phyloP scores from a whole-genome alignment of 2,888 invertebrate genomes.

The Trichogramma evanescens region DNA sequence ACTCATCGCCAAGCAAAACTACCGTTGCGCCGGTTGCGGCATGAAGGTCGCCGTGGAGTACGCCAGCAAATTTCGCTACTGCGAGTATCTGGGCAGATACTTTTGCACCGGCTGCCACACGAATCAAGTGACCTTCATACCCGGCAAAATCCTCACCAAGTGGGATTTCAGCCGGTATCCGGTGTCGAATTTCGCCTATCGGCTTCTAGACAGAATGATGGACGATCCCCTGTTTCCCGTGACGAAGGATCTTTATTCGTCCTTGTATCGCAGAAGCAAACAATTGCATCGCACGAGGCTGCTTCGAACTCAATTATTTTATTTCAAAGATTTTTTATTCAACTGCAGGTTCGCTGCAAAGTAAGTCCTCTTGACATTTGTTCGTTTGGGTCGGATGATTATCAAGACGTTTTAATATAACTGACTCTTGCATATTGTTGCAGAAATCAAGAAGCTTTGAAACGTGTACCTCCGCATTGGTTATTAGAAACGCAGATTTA shows the following conservation, averaged over 20 bases:
- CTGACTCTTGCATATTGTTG: constrained; percentile 25
- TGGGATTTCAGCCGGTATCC: constrained; percentile 66
- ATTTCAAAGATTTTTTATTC: constrained; percentile 64
- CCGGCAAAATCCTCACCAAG: constrained; percentile 59
- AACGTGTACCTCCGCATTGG: constrained; percentile 55
- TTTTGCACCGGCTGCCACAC: constrained; percentile 83
- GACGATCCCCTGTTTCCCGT: constrained; percentile 72
- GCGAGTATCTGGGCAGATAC: constrained; percentile 76
- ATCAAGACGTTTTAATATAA: too few relatives aligned
- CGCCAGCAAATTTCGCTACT: constrained; percentile 69
- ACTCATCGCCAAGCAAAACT: constrained; percentile 65
- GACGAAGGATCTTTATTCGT: constrained; percentile 59
- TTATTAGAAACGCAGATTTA: constrained; percentile 62
- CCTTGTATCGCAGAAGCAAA: constrained; percentile 59
- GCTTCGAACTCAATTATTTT: constrained; percentile 61
- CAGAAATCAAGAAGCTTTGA: constrained; percentile 55
- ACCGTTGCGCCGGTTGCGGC: constrained; percentile 79
- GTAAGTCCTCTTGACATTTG: constrained; percentile 45
- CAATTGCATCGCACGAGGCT: constrained; percentile 56
- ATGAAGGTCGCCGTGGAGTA: constrained; percentile 68
- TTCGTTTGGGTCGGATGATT: too few relatives aligned
- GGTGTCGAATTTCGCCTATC: constrained; percentile 75
- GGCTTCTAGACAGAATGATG: constrained; percentile 69
- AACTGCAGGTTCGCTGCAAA: constrained; percentile 61
- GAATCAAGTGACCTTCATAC: constrained; percentile 66